phyloP scores from a whole-genome alignment of 2,888 invertebrate genomes.

The Trachelus tabidus region DNA sequence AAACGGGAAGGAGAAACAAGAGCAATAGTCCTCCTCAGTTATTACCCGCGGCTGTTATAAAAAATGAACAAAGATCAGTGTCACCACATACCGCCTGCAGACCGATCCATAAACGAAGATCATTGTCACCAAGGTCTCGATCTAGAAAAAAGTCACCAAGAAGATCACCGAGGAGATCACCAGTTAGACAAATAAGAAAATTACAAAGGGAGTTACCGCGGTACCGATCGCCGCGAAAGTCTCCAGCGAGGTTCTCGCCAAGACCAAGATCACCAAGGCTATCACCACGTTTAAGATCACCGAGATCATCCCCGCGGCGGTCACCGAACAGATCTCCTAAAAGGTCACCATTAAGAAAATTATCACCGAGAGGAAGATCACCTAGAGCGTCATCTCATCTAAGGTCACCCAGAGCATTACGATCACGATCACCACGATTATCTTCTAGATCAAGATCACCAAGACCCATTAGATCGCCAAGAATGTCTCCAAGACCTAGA shows the following conservation, averaged over 20 bases:
- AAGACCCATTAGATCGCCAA: constrained; percentile 41
- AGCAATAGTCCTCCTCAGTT: constrained; percentile 11
- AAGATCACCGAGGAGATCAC: constrained; percentile 40
- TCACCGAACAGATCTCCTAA: constrained; percentile 36
- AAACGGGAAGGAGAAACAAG: constrained; percentile 22
- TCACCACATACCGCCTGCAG: constrained; percentile 38
- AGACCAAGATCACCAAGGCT: constrained; percentile 50
- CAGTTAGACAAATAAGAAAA: constrained; percentile 36
- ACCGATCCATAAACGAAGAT: constrained; percentile 44
- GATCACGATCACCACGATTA: constrained; percentile 47
- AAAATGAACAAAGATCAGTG: constrained; percentile 41
- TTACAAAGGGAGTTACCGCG: constrained; percentile 52
- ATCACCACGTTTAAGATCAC: constrained; percentile 40
- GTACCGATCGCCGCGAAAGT: constrained; percentile 63
- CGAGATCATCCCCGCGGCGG: constrained; percentile 46
- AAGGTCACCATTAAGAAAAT: constrained; percentile 44
- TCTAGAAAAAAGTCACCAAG: constrained; percentile 44
- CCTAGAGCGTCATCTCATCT: constrained; percentile 30
- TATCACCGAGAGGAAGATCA: constrained; percentile 41
- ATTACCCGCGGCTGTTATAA: constrained; percentile 16
- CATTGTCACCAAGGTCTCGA: constrained; percentile 43
- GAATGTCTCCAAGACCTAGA: constrained; percentile 41
- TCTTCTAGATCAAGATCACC: constrained; percentile 36
- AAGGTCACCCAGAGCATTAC: constrained; percentile 34
- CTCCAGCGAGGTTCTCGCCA: constrained; percentile 53